Base-by-base conservation (phyloP, 2,797 vertebrate genomes). In the Rousettus madagascariensis region DNA sequence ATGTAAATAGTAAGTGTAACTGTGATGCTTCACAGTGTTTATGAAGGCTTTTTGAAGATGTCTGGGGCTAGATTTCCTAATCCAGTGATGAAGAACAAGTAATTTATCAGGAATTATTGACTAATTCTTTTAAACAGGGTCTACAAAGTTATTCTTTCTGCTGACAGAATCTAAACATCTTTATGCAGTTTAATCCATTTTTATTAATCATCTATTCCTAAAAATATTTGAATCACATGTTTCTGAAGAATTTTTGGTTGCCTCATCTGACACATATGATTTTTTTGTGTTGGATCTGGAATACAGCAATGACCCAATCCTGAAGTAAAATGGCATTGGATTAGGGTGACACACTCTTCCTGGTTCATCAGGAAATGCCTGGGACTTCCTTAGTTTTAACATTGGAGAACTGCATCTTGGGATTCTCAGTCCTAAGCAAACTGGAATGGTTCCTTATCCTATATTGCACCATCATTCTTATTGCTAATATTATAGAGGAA, bases 91-190 rank as follows among this genome's bases (percentile, higher is more conserved):
- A 68, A 66, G 6, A 61, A 68, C 30, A 90, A n/a, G 30, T 38
- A 36, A 30, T 26, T 36, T 77, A 71, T 10, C 41, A 65, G 36
- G 16, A 55, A 94, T 66, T 83, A 68, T 13, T 33, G 65, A 90
- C 8, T 63, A 28, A 51, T 51, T 61, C 46, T 92, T 83, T 24
- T 30, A 74, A 49, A 22, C 55, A n/a, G 3, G 63, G 5, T 26
- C 3, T 57, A 6, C 17, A 28, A 38, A 55, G 8, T 30, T 19
- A 61, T 63, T 86, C 36, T 89, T 92, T 22, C 17, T 3, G 6
- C 77, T 57, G 6, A 53, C 38, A 86, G 36, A 80, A 86, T 82
- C n/a, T 71, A 71, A 72, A 77, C 75, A 77, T 36, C 20, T 80
- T 61, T 66, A 65, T 93, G 46, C 10, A 59, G 0, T 65, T 83